Percentiles rank a stretch among this genome's conserved stretches.
Evolutionary conservation across 2,113 vertebrate species (phyloP).

Genomic region (Tichodroma muraria): DNA sequence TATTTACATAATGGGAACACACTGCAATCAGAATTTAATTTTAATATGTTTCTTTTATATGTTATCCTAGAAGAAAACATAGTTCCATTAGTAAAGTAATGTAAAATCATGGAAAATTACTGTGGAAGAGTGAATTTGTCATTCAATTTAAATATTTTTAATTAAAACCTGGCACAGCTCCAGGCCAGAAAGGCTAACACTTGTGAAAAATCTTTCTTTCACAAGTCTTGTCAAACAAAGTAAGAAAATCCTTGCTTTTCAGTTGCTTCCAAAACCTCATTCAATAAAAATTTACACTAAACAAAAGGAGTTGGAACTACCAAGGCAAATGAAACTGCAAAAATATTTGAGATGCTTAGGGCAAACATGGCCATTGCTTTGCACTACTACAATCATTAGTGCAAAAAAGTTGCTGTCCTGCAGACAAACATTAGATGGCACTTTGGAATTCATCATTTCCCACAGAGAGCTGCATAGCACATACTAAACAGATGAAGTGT

Average conservation of each 20-base stretch:
- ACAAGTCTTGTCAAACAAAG: not conserved
- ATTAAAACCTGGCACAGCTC: not conserved
- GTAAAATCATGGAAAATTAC: not conserved
- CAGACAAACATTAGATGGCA: constrained; percentile 41
- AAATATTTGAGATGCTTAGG: not conserved
- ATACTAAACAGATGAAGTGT: not conserved
- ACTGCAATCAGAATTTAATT: not conserved
- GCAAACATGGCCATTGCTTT: not conserved
- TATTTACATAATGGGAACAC: not conserved
- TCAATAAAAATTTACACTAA: not conserved
- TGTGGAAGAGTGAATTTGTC: not conserved
- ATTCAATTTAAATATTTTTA: not conserved
- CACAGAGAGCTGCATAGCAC: not conserved
- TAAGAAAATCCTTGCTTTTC: not conserved
- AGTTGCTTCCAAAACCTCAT: not conserved
- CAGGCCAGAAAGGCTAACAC: not conserved
- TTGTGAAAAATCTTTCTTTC: not conserved
- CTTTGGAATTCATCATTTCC: constrained; percentile 2
- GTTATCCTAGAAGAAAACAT: not conserved
- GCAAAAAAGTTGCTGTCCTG: not conserved
- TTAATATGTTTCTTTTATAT: not conserved
- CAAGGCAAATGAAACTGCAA: not conserved
- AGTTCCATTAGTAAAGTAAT: not conserved
- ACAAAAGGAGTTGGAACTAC: not conserved
- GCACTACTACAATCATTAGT: not conserved